Evolutionary conservation across 2,797 vertebrate species (phyloP), one percentile per base, ranked within the genome.

Genomic region (Ceyx erithaca): DNA sequence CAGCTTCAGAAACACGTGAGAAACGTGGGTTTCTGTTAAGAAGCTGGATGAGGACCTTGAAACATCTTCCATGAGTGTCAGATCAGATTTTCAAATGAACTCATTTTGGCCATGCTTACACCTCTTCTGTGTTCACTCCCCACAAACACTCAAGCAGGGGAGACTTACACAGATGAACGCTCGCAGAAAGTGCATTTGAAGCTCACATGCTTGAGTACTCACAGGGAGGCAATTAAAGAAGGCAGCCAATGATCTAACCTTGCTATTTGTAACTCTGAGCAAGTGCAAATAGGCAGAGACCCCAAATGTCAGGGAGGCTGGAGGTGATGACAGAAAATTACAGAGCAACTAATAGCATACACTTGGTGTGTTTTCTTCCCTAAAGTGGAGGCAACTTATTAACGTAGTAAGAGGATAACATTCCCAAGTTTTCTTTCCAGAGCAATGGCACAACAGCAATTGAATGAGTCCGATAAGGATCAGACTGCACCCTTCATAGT

Each of bases 401-500:
- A 85, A 77, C 3, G 6, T 21, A 76, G 62, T 22, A 90, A 57
- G 43, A 73, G 55, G 84, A 86, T 30, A 72, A 26, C 28, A 63
- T 72, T 93, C 80, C 93, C 91, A 80, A 85, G 80, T 31, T 68
- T 67, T 85, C 80, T 40, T 49, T 87, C 69, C 72, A 75, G 12
- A 43, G 55, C 19, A 82, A 46, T 75, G 76, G 76, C 76, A 92
- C 66, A 68, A 73, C 40, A 75, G 79, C 30, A 63, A 41, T 1
- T 83, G 68, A 83, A 80, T 40, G 76, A 83, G 84, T 52, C 59
- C 52, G 95, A 92, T 94, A 95, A 89, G 55, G 72, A 96, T 95
- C 94, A 83, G 78, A 25, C 86, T 96, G 90, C 79, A 96, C 84
- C 63, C 79, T 94, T 95, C 86, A 49, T 5, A 92, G 86, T 35